These are phyloP conservation scores for Eilema depressum DNA, from an alignment of 2,888 invertebrate species.

Conservation along the genomic window DNA sequence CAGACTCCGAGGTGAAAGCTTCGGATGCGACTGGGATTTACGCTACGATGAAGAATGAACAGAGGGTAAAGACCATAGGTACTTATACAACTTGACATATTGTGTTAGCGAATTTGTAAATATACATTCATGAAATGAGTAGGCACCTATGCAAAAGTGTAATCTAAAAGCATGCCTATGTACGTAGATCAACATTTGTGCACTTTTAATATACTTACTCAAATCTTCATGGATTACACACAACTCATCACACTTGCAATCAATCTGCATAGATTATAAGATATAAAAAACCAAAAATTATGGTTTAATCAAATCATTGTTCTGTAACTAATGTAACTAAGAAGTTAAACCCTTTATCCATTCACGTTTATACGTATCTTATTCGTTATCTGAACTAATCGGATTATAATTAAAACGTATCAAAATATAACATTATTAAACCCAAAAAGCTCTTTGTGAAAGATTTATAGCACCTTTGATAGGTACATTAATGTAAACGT, in stretches of 20 bases:
- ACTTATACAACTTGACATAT: no score
- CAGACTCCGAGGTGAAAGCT: no score
- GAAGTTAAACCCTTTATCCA: background rate
- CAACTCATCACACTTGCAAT: no score
- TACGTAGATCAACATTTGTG: background rate
- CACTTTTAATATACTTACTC: background rate
- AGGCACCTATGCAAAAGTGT: no score
- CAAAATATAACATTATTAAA: constrained; percentile 1
- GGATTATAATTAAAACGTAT: constrained; percentile 4
- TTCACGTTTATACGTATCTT: background rate
- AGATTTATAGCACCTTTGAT: background rate
- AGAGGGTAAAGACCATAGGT: no score
- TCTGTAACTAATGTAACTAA: background rate
- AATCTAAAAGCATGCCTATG: background rate
- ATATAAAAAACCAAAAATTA: background rate
- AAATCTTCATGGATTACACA: no score
- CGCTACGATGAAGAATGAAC: no score
- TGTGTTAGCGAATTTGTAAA: no score
- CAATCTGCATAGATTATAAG: background rate
- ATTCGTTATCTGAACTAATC: background rate
- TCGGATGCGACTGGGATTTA: no score
- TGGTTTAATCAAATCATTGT: background rate
- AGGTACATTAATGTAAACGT: background rate
- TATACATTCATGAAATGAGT: no score
- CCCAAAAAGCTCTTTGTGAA: background rate